phyloP scores from a whole-genome alignment of 92 coral and sea anemone genomes.

The Chrysogorgia sp. region DNA sequence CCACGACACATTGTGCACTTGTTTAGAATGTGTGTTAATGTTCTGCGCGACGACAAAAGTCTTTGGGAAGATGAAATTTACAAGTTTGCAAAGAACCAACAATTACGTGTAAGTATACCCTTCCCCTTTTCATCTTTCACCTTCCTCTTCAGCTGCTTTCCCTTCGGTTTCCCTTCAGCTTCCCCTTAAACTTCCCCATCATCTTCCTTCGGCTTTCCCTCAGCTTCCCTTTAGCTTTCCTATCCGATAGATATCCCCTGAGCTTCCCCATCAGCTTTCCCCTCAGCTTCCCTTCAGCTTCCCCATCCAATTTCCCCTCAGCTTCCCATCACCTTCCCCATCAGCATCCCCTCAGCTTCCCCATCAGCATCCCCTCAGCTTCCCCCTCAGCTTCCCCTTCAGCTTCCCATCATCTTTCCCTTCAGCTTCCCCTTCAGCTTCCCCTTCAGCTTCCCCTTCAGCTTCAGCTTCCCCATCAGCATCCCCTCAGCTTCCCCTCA shows the following conservation, averaged over 20 bases:
- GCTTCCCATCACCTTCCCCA: background rate
- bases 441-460: too few species aligned
- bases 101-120: slow-evolving; percentile 68
- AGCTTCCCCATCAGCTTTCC: background rate
- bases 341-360: too few species aligned
- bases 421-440: background rate
- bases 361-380: too few species aligned
- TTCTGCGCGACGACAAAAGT: slow-evolving; percentile 86
- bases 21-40: slow-evolving; percentile 84
- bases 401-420: background rate
- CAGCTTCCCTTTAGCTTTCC: too few species aligned
- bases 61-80: slow-evolving; percentile 98
- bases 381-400: too few species aligned
- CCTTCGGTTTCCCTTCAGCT: background rate
- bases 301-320: background rate
- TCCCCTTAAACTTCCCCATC: background rate
- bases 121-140: background rate
- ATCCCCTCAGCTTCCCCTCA: too few species aligned
- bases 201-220: background rate
- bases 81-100: slow-evolving; percentile 90
- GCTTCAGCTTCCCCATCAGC: too few species aligned
- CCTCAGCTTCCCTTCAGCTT: background rate
- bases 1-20: background rate
- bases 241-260: background rate
- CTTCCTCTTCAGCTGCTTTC: background rate